Evolutionary conservation across 1,140 invertebrate species (phyloP).

Genomic region (Papilio helenus): DNA sequence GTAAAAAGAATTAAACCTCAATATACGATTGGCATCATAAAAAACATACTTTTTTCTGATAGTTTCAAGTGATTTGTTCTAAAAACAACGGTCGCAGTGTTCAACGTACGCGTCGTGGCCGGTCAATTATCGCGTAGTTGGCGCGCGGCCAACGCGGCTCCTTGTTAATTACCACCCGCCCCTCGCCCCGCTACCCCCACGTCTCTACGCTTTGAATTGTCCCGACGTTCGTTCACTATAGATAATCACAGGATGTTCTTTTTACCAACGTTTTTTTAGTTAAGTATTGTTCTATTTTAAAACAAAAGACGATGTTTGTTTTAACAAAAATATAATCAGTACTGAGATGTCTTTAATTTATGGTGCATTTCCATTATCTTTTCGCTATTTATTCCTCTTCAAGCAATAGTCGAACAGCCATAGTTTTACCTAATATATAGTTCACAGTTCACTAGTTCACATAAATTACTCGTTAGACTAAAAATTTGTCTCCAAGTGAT

Average conservation of each 20-base stretch:
- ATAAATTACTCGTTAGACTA: no score
- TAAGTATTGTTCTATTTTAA: neutral
- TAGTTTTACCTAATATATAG: no score
- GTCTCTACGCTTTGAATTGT: neutral
- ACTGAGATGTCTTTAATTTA: no score
- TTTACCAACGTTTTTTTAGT: neutral
- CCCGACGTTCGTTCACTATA: neutral
- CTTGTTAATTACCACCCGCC: slow-evolving; percentile 24
- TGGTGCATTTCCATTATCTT: no score
- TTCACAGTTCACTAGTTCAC: no score
- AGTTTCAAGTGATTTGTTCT: no score
- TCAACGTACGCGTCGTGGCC: slow-evolving; percentile 5
- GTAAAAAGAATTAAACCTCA: no score
- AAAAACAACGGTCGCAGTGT: neutral
- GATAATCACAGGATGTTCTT: slow-evolving; percentile 11
- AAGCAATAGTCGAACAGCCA: no score
- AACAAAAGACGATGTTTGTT: neutral
- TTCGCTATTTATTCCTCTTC: no score
- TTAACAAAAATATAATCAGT: no score
- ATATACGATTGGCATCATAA: no score
- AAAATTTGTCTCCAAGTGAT: neutral
- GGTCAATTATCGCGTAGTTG: slow-evolving; percentile 27
- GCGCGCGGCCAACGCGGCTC: slow-evolving; percentile 28
- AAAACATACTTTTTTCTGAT: no score
- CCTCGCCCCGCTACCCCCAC: neutral